A percentile compares a stretch with the other conserved stretches of the same genome.
These are phyloP conservation scores for Myiothlypis coronata DNA, from an alignment of 2,797 vertebrate genomes.

Conservation along the genomic window DNA sequence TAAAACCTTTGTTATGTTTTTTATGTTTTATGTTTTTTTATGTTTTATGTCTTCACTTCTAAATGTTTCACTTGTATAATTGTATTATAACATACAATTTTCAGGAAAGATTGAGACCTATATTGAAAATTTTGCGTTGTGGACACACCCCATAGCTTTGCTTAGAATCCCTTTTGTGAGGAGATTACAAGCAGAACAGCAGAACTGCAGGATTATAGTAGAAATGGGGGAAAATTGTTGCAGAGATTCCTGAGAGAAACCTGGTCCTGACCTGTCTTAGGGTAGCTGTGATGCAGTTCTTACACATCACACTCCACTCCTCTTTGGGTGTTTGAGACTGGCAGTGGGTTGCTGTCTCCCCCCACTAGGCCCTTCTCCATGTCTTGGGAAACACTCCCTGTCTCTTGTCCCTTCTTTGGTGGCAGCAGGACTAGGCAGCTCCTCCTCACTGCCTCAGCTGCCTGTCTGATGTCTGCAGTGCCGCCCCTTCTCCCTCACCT, in stretches of 20 bases:
- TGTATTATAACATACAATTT: not conserved
- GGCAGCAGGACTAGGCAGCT: not conserved
- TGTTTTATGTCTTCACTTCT: not conserved
- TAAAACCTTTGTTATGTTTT: not conserved
- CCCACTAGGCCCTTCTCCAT: not conserved
- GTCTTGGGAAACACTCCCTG: not conserved
- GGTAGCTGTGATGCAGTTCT: not conserved
- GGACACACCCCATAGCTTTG: not conserved
- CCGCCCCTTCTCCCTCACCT: not conserved
- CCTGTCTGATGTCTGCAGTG: not conserved
- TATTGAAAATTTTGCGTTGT: not conserved
- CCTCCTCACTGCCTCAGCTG: not conserved
- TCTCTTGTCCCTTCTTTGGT: not conserved
- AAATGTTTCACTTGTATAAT: not conserved
- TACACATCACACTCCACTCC: fast-evolving
- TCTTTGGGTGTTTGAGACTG: not conserved
- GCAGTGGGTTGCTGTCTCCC: fast-evolving
- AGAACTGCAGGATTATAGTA: not conserved
- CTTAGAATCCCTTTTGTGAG: not conserved
- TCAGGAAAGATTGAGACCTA: not conserved
- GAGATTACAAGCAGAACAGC: not conserved
- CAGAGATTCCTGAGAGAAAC: not conserved
- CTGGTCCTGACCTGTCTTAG: not conserved
- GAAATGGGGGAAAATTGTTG: not conserved
- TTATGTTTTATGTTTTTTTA: too few relatives aligned